Conservation (phyloP, 2,888 invertebrate species). For the Synergus laeviventris region DNA sequence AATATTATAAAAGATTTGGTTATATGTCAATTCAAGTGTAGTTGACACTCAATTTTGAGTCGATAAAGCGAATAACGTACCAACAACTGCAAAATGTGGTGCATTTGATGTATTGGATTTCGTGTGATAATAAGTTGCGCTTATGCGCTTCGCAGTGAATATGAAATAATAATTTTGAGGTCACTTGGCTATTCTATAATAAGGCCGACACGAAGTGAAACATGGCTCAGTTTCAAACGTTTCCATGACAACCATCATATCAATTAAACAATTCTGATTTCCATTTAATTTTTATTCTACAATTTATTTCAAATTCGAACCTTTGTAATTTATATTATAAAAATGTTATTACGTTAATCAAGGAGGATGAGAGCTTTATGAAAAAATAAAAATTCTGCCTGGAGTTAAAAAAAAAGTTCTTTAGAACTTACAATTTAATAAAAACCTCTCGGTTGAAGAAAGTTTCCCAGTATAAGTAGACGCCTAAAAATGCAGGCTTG, state of each 20-base stretch:
- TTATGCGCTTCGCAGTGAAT: constrained; percentile 20
- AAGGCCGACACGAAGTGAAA: background rate
- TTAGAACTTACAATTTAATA: constrained; percentile 12
- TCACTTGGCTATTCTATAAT: constrained; percentile 23
- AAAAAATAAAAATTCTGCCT: background rate
- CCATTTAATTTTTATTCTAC: background rate
- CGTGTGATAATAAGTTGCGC: constrained; percentile 19
- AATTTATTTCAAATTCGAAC: background rate
- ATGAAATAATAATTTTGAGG: constrained; percentile 39
- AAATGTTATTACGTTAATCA: background rate
- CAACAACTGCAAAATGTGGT: constrained; percentile 20
- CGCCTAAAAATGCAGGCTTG: background rate
- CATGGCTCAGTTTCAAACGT: background rate
- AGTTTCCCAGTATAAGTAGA: background rate
- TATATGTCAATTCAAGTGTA: constrained; percentile 1
- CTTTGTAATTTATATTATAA: background rate
- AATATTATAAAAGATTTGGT: background rate
- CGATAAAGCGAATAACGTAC: constrained; percentile 28
- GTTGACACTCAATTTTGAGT: constrained; percentile 11
- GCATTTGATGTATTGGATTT: constrained; percentile 23
- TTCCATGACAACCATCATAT: constrained; percentile 6
- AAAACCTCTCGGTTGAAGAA: background rate
- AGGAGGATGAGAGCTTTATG: background rate
- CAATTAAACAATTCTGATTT: background rate
- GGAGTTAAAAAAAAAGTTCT: background rate